phyloP scores from a whole-genome alignment of 1,140 invertebrate genomes.

The Brachionus rubens region DNA sequence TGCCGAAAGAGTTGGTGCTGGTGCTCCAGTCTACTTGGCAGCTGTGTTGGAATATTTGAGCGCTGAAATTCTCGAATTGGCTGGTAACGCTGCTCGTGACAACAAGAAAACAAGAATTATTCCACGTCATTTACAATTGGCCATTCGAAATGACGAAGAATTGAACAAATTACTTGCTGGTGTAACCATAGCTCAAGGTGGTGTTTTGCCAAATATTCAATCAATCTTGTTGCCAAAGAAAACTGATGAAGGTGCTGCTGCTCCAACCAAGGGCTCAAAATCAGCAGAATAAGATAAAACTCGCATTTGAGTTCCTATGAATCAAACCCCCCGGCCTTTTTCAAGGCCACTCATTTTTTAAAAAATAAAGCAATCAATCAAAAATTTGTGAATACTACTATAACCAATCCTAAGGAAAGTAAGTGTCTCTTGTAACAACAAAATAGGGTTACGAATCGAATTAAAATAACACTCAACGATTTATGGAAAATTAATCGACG shows the following conservation, averaged over 20 bases:
- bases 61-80: conserved; percentile 65
- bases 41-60: conserved; percentile 57
- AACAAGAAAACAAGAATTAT: conserved; percentile 53
- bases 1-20: conserved; percentile 66
- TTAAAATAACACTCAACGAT: too few species aligned
- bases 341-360: too few species aligned
- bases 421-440: too few species aligned
- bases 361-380: too few species aligned
- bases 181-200: conserved; percentile 58
- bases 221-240: too few species aligned
- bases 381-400: too few species aligned
- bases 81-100: conserved; percentile 73
- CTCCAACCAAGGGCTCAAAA: neutral
- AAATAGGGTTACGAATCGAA: too few species aligned
- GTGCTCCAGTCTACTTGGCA: conserved; percentile 59
- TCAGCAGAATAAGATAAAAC: neutral
- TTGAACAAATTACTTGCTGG: conserved; percentile 57
- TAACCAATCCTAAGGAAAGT: too few species aligned
- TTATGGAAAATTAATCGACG: too few species aligned
- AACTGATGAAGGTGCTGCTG: conserved; percentile 25
- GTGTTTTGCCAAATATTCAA: conserved; percentile 59
- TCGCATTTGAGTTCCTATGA: too few species aligned
- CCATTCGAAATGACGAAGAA: conserved; percentile 56
- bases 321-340: too few species aligned
- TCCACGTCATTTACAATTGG: conserved; percentile 59